Evolutionary conservation across 1,140 invertebrate genomes (phyloP), one percentile per base, ranked within the genome.

Genomic region (Telenomus remus): DNA sequence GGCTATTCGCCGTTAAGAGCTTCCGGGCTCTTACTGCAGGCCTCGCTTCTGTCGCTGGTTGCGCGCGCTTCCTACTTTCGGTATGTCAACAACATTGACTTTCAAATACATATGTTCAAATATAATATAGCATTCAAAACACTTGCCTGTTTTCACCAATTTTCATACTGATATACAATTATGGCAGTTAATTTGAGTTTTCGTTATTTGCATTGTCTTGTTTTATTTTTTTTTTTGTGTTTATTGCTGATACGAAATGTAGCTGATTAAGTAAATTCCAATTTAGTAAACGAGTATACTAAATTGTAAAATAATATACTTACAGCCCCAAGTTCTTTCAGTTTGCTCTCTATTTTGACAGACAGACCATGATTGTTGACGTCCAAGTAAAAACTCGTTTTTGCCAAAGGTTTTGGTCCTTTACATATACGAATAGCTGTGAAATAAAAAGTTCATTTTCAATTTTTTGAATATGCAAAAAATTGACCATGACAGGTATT

Each of bases 341-440:
- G 90, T 82, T 90, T 91, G 51, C 85, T 83, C 76, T 92, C 91
- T 87, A 93, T 85, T 63, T 91, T 91, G 79, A 87, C 83, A 64
- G 90, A 88, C 19, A 90, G 80, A 66, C 86, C 89, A 88, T 91
- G 89, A 78, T 92, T 92, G 84, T 92, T 91, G 65, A 93, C 90
- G 76, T 93, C 92, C 89, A 93, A 90, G 84, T 93, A 93, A 87
- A 93, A 93, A 70, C 89, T 91, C 70, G 91, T 91, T 79, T 90
- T 91, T 57, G 86, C 85, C 75, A 91, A 84, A 46, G 86, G 83
- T 79, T 90, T 90, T 35, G 85, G 82, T 70, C 89, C 88, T 75
- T 86, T 90, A 27, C 79, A 75, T 49, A 84, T 72, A 42, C 61
- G 80, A 60, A 83, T 65, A 70, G 78, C 86, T 88, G 56, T 48